Evolutionary conservation across 2,888 invertebrate genomes (phyloP), one percentile per base, ranked within the genome.

Genomic region (Ceriagrion tenellum): DNA sequence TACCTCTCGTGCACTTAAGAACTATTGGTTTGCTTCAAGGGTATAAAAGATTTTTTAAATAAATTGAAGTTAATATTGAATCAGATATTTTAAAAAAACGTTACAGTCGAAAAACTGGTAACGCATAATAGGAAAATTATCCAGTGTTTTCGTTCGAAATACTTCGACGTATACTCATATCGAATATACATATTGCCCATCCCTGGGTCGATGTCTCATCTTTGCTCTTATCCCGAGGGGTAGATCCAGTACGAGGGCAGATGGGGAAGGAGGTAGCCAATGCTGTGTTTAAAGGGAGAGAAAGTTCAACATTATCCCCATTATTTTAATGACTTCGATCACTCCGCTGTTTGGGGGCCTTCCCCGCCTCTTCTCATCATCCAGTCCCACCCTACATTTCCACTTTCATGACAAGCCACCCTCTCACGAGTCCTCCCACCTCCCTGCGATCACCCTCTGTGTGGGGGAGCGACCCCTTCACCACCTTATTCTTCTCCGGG

Each of bases 241-340:
- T 12, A 69, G 69, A 26, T 69, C n/a, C n/a, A 13, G 16, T 47
- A 47, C 2, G 47, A 8, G 47, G 47, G 47, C 47, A 47, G 47
- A 47, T 47, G 69, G 59, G 20, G n/a, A n/a, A 1, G 69, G 3
- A 8, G 69, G 0, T 0, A 0, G n/a, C n/a, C 6, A 6, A 1
- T n/a, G 69, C n/a, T 3, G n/a, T 69, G 69, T n/a, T 69, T 18
- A 69, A n/a, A 35, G 20, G 35, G 69, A 93, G 93, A 93, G 93
- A 93, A 93, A 93, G 93, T 93, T 93, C 93, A 93, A 93, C 93
- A 93, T 93, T 93, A 69, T 93, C 93, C 63, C 93, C 93, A 93
- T 93, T 93, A 93, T 63, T 63, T 69, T 93, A 69, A 93, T 93
- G 93, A 93, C 93, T 93, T 74, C 63, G 93, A 93, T 69, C 91